Evolutionary conservation across 2,888 invertebrate species (phyloP), one percentile per base, ranked within the genome.

Genomic region (Microplitis manilae): DNA sequence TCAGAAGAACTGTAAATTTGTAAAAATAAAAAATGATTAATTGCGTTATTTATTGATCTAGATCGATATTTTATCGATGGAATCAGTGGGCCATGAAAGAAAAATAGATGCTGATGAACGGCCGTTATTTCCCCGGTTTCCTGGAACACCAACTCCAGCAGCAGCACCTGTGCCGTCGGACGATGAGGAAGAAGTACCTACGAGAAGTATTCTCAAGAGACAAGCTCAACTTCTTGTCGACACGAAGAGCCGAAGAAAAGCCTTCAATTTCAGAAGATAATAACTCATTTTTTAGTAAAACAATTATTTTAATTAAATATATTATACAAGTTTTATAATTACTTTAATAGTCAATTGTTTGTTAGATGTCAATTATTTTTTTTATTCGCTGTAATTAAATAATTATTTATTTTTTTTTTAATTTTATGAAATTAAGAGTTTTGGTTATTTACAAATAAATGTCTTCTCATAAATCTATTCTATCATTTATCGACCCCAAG

Each of bases 211-310:
- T 87, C 90, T 96, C 78, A 96, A 96, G 90, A 92, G 95, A 77
- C 96, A 96, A 88, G 96, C 96, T 0, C 95, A 96, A 86, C 89
- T 96, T 20, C 95, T 96, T 68, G 93, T 96, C 2, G 96, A 96
- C 88, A 94, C 96, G 6, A 96, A 96, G 87, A 94, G 94, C 81
- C 91, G 96, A 59, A 92, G 96, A 70, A 96, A 95, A 88, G 94
- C 94, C 6, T 93, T 94, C 84, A 81, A 82, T 61, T 85, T 89
- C 4, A 87, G 84, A 79, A 84, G 87, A 87, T 89, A 81, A 83
- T 69, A 68, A 59, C 30, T 41, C 9, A 13, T 62, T 17, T 17
- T 17, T 62, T 20, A 5, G 7, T 15, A 8, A 30, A 30, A 30
- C 7, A 17, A 62, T 62, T 62, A 62, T 62, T 62, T 20, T 62